Conservation (phyloP, 2,113 vertebrate genomes). For the Willisornis vidua region DNA sequence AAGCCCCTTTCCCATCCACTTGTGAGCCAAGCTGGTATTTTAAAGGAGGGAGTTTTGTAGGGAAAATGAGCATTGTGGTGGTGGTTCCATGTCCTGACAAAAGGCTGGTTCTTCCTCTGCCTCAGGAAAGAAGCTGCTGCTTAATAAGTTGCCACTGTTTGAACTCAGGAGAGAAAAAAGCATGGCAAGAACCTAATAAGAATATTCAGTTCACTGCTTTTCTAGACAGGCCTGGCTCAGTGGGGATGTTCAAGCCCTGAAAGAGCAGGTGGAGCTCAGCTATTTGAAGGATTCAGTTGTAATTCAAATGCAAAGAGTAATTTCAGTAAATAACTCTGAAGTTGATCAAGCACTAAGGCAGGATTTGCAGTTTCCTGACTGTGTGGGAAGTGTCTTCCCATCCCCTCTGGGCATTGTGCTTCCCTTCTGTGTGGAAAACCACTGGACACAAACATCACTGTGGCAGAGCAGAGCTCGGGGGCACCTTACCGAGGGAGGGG, state of each 20-base stretch:
- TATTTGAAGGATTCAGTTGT: neutral
- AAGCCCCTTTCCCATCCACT: neutral
- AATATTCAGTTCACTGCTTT: constrained; percentile 17
- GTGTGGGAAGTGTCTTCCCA: neutral
- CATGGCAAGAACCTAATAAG: constrained; percentile 7
- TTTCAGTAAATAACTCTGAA: neutral
- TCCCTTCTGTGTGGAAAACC: neutral
- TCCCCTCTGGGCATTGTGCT: neutral
- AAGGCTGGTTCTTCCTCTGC: neutral
- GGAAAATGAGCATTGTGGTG: neutral
- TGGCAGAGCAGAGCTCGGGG: neutral
- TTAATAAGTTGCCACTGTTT: neutral
- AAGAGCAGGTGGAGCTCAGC: neutral
- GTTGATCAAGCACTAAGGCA: neutral
- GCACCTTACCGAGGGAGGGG: neutral
- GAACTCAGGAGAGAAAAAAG: constrained; percentile 7
- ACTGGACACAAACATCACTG: accelerated
- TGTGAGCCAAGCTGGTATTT: constrained; percentile 46
- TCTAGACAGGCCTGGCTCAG: neutral
- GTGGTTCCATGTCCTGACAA: neutral
- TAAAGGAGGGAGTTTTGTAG: neutral
- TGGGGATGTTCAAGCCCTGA: neutral
- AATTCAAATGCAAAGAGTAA: constrained; percentile 41
- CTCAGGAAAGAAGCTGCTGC: neutral
- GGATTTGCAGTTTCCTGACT: neutral